Conservation (phyloP, 2,113 vertebrate genomes). For the Scophthalmus maximus region DNA sequence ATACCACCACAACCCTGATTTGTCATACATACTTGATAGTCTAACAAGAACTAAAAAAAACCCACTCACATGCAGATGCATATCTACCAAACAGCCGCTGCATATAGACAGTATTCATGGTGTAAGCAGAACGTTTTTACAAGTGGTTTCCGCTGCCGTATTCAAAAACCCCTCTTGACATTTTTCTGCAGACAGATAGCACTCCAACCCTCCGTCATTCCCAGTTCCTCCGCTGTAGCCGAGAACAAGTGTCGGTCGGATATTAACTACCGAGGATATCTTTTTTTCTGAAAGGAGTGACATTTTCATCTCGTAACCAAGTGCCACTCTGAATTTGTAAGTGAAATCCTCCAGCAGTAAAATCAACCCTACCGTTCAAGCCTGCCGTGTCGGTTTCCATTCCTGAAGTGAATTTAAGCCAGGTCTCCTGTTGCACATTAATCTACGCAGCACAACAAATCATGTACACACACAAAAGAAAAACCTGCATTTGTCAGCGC, state of each 20-base stretch:
- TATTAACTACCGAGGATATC: conserved; percentile 34
- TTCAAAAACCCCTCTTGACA: conserved; percentile 66
- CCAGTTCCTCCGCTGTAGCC: conserved; percentile 5
- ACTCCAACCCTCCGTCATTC: not conserved
- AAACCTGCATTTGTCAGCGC: not conserved
- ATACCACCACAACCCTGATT: not conserved
- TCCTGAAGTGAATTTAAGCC: not conserved
- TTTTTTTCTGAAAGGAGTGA: conserved; percentile 52
- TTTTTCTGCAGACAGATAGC: conserved; percentile 60
- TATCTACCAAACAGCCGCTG: not conserved
- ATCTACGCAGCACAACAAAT: not conserved
- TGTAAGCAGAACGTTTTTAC: conserved; percentile 22
- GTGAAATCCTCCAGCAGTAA: conserved; percentile 39
- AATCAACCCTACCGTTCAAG: conserved; percentile 1
- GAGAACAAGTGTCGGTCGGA: not conserved
- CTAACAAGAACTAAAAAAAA: not conserved
- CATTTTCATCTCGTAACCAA: conserved; percentile 63
- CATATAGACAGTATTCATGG: conserved; percentile 3
- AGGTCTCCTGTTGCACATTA: not conserved
- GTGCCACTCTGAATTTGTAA: conserved; percentile 51
- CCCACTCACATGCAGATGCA: conserved; percentile 9
- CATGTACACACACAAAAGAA: not conserved
- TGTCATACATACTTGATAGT: not conserved
- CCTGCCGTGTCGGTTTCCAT: not conserved
- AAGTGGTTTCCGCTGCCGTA: conserved; percentile 40